These are phyloP conservation scores for Xylota sylvarum DNA, from an alignment of 2,888 invertebrate genomes.

Conservation along the genomic window DNA sequence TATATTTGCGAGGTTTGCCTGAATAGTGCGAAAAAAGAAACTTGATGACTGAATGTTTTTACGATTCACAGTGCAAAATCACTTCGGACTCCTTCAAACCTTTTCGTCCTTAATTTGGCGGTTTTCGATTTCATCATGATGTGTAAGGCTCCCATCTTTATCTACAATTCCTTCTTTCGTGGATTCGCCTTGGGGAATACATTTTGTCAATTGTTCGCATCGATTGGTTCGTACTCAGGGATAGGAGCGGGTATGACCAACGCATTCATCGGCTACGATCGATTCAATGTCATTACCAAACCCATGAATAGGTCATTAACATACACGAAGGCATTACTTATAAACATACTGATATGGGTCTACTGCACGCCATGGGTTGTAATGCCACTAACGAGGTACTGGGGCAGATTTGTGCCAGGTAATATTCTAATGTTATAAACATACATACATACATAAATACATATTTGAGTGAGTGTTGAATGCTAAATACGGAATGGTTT, in stretches of 20 bases:
- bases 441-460: too few species aligned
- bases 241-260: constrained; percentile 93
- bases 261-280: constrained; percentile 93
- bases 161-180: constrained; percentile 92
- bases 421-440: constrained; percentile 56
- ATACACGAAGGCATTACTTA: constrained; percentile 90
- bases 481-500: neutral
- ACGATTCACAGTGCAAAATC: constrained; percentile 81
- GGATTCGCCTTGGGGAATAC: constrained; percentile 91
- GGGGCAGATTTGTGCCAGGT: constrained; percentile 93
- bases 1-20: constrained; percentile 81
- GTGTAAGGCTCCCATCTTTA: constrained; percentile 93
- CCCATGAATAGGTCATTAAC: constrained; percentile 93
- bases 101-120: constrained; percentile 93
- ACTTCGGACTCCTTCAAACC: constrained; percentile 89
- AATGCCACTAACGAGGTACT: constrained; percentile 91
- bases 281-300: constrained; percentile 91
- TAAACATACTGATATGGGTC: constrained; percentile 90
- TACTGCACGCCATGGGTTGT: constrained; percentile 93
- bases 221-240: constrained; percentile 91
- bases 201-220: constrained; percentile 91
- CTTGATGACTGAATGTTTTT: neutral
- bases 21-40: neutral
- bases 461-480: neutral
- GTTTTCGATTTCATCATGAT: constrained; percentile 94